Percentiles rank a stretch among this genome's conserved stretches.
Conservation (phyloP, 2,113 vertebrate genomes). For the Oceanites oceanicus region DNA sequence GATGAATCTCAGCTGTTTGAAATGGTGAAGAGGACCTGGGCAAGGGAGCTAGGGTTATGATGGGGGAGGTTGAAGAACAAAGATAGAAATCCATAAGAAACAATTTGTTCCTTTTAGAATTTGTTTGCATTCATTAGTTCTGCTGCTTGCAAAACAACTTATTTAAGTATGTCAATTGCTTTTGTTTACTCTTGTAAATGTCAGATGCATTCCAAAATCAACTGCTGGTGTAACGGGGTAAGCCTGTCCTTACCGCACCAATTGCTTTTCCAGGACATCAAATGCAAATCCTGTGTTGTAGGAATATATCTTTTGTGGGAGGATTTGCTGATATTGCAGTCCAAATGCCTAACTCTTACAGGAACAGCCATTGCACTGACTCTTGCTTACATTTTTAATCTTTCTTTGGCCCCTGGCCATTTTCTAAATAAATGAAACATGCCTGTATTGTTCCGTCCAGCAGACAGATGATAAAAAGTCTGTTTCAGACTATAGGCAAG, state of each 20-base stretch:
- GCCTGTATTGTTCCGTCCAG: conserved; percentile 35
- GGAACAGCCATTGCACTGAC: conserved; percentile 26
- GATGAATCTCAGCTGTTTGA: neutral
- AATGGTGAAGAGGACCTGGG: neutral
- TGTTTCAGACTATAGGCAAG: conserved; percentile 36
- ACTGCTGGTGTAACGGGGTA: neutral
- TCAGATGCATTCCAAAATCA: conserved; percentile 1
- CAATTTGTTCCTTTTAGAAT: neutral
- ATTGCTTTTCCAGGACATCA: conserved; percentile 6
- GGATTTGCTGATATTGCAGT: conserved; percentile 54
- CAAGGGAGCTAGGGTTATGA: neutral
- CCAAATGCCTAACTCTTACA: conserved; percentile 46
- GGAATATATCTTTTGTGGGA: conserved; percentile 3
- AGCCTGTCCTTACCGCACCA: neutral
- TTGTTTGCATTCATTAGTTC: conserved; percentile 15
- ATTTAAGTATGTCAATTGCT: neutral
- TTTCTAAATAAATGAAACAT: conserved; percentile 63
- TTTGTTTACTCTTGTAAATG: conserved; percentile 3
- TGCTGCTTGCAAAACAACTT: neutral
- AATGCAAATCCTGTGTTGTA: neutral
- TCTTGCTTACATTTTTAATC: conserved; percentile 55
- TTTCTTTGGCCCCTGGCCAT: conserved; percentile 37
- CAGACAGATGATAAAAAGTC: conserved; percentile 48
- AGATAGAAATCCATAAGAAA: neutral
- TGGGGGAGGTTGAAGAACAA: neutral